These are phyloP conservation scores for Drosophila watanabei DNA, from an alignment of 1,140 invertebrate species.

Conservation along the genomic window DNA sequence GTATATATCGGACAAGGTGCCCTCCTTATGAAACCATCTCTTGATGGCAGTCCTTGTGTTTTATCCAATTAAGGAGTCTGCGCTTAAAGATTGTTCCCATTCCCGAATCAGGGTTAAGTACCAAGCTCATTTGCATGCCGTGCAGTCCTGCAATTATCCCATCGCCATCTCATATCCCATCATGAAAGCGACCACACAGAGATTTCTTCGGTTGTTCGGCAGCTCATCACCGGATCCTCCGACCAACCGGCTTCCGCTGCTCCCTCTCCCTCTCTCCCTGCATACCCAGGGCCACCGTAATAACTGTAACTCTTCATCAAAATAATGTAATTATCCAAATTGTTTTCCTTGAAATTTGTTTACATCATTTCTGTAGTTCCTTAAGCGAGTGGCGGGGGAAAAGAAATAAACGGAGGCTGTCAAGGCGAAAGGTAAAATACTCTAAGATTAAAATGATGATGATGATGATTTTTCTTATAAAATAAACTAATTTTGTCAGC, in stretches of 20 bases:
- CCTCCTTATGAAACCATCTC: not conserved
- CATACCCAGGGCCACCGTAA: conserved; percentile 23
- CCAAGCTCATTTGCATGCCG: conserved; percentile 45
- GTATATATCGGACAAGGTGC: too few relatives aligned
- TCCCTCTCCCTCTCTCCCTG: not conserved
- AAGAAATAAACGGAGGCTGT: not conserved
- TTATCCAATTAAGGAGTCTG: conserved; percentile 28
- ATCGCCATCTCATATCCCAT: conserved; percentile 45
- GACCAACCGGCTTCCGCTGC: not conserved
- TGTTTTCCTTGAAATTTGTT: conserved; percentile 84
- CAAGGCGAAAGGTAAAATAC: not conserved
- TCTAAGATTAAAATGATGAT: too few relatives aligned
- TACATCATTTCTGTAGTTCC: conserved; percentile 69
- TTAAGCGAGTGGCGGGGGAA: conserved; percentile 55
- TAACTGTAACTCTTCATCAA: conserved; percentile 80
- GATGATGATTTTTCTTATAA: too few relatives aligned
- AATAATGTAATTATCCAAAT: conserved; percentile 84
- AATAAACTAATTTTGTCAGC: too few relatives aligned
- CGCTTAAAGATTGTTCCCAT: conserved; percentile 24
- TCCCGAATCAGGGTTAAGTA: conserved; percentile 43
- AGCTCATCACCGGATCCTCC: conserved; percentile 15
- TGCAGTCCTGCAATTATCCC: conserved; percentile 48
- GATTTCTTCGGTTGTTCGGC: conserved; percentile 18
- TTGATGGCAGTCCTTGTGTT: not conserved
- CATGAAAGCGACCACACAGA: conserved; percentile 63